Percentiles rank a stretch among this genome's conserved stretches.
Conservation (phyloP, 2,113 vertebrate genomes). For the Alligator mississippiensis region DNA sequence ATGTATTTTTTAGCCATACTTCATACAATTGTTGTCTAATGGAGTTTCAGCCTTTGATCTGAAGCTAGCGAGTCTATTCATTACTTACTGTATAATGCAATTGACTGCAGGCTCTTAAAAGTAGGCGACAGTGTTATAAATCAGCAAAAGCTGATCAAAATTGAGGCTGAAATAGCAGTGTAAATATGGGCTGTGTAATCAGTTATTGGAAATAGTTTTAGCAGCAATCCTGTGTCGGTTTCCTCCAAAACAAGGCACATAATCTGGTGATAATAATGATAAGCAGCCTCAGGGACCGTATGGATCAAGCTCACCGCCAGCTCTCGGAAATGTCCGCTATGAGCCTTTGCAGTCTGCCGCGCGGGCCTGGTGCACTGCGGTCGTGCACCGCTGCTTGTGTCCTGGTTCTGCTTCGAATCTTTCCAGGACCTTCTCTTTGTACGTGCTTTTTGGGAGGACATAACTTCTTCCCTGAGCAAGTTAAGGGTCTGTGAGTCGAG, state of each 20-base stretch:
- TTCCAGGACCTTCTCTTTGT: conserved; percentile 46
- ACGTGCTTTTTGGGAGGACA: conserved; percentile 36
- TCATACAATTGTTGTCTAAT: conserved; percentile 45
- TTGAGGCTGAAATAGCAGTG: conserved; percentile 57
- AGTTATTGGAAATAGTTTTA: conserved; percentile 59
- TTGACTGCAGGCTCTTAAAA: conserved; percentile 58
- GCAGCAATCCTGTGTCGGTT: conserved; percentile 38
- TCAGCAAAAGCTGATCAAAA: conserved; percentile 66
- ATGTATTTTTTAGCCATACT: conserved; percentile 22
- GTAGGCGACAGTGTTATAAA: conserved; percentile 55
- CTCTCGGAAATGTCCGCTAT: conserved; percentile 42
- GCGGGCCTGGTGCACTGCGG: conserved; percentile 27
- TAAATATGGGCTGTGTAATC: conserved; percentile 48
- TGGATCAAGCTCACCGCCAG: conserved; percentile 41
- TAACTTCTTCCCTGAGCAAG: conserved; percentile 38
- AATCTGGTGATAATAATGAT: conserved; percentile 62
- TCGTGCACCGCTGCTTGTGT: conserved; percentile 38
- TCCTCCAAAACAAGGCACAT: conserved; percentile 58
- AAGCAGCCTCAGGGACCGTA: conserved; percentile 43
- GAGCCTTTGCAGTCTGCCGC: conserved; percentile 21
- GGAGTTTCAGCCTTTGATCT: conserved; percentile 55
- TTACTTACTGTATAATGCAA: conserved; percentile 48
- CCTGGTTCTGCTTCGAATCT: conserved; percentile 61
- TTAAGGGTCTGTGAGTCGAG: conserved; percentile 48
- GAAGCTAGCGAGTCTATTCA: conserved; percentile 57